phyloP scores from a whole-genome alignment of 2,113 vertebrate genomes.

The Pantherophis guttatus region DNA sequence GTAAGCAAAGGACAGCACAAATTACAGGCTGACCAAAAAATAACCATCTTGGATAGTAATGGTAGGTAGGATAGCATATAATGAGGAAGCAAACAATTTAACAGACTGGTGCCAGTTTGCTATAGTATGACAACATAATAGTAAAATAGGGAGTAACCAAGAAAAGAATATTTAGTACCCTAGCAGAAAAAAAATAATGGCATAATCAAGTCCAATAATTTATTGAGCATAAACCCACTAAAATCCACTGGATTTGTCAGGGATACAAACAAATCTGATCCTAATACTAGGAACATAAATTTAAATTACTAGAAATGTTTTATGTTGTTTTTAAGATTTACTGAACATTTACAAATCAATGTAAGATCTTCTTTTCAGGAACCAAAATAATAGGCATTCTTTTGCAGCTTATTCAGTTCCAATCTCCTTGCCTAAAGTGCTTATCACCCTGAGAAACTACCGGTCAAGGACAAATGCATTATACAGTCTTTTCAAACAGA shows the following conservation, averaged over 20 bases:
- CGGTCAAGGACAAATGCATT: neutral
- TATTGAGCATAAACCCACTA: neutral
- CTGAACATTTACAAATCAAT: neutral
- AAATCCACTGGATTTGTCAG: neutral
- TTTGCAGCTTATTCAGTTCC: neutral
- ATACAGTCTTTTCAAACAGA: neutral
- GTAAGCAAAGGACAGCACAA: accelerated
- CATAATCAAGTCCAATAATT: neutral
- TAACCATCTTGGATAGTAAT: neutral
- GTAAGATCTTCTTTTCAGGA: neutral
- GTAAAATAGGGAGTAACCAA: neutral
- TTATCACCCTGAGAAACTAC: neutral
- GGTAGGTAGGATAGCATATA: neutral
- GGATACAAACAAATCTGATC: neutral
- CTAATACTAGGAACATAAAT: neutral
- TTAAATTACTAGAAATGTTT: neutral
- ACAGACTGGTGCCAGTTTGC: neutral
- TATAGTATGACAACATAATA: neutral
- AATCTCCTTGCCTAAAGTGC: no score
- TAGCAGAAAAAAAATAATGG: neutral
- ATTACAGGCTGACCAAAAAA: accelerated
- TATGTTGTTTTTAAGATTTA: neutral
- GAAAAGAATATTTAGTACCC: neutral
- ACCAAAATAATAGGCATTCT: neutral
- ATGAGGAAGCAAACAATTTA: neutral